Evolutionary conservation across 2,797 vertebrate species (phyloP).

Genomic region (Tokudaia tokunoshimensis): DNA sequence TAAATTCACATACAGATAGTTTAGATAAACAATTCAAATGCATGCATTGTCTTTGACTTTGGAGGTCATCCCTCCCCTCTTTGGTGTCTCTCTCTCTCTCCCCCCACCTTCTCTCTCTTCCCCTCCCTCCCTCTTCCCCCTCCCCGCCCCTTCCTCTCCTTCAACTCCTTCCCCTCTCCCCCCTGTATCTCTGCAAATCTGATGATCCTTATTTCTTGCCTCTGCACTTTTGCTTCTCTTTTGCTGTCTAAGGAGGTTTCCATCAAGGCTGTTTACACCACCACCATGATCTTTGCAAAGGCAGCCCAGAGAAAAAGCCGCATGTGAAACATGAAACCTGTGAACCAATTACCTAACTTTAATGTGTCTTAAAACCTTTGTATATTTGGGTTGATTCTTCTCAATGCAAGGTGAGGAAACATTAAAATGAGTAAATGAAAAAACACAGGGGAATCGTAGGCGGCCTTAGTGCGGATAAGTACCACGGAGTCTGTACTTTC

Average conservation of each 20-base stretch:
- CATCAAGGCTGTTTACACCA: background rate
- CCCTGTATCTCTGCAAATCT: background rate
- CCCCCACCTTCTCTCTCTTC: no score
- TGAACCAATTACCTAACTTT: background rate
- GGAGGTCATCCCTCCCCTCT: background rate
- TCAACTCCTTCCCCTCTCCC: no score
- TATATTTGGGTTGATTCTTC: background rate
- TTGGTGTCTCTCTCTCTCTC: background rate
- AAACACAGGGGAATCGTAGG: background rate
- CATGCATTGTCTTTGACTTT: background rate
- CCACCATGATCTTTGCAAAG: background rate
- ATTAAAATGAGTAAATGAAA: background rate
- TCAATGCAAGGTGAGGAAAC: background rate
- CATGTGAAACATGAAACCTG: background rate
- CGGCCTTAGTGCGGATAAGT: background rate
- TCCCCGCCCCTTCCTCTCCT: background rate
- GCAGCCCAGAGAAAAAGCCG: background rate
- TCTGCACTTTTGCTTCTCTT: background rate
- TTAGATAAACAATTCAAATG: background rate
- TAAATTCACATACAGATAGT: constrained; percentile 4
- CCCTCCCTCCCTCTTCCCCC: background rate
- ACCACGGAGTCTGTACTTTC: background rate
- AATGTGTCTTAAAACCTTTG: background rate
- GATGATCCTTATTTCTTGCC: background rate
- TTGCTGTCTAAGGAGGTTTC: background rate